These are phyloP conservation scores for Dufourea novaeangliae DNA, from an alignment of 1,140 invertebrate genomes.

Conservation along the genomic window DNA sequence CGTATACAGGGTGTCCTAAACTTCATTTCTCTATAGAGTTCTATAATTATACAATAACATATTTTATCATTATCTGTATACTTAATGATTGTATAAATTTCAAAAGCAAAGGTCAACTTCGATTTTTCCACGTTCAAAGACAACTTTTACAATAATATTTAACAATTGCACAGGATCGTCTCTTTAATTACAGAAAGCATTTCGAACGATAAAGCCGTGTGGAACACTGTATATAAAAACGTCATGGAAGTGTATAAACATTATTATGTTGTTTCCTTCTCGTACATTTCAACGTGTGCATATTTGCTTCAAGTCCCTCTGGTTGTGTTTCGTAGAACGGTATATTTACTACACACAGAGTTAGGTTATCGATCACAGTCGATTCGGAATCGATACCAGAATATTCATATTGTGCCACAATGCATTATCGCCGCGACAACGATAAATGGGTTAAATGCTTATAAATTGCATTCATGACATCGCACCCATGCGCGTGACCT, in stretches of 20 bases:
- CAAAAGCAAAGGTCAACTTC: background rate
- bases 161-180: too few relatives aligned
- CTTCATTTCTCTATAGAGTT: background rate
- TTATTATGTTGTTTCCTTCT: background rate
- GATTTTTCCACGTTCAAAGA: background rate
- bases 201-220: too few relatives aligned
- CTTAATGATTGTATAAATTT: too few relatives aligned
- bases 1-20: background rate
- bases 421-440: slow-evolving; percentile 18
- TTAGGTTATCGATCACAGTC: slow-evolving; percentile 6
- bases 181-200: too few relatives aligned
- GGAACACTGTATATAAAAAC: too few relatives aligned
- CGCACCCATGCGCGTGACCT: slow-evolving; percentile 37
- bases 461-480: slow-evolving; percentile 41
- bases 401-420: slow-evolving; percentile 7
- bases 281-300: background rate
- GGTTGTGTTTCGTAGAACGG: background rate
- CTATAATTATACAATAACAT: too few relatives aligned
- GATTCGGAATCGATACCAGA: slow-evolving; percentile 15
- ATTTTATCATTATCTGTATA: background rate
- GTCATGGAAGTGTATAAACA: too few relatives aligned
- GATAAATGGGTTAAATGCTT: slow-evolving; percentile 49
- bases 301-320: background rate
- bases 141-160: background rate
- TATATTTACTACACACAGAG: background rate